These are phyloP conservation scores for Apostichopus californicus DNA, from an alignment of 35 echinoderm and acorn worm genomes.

Conservation along the genomic window DNA sequence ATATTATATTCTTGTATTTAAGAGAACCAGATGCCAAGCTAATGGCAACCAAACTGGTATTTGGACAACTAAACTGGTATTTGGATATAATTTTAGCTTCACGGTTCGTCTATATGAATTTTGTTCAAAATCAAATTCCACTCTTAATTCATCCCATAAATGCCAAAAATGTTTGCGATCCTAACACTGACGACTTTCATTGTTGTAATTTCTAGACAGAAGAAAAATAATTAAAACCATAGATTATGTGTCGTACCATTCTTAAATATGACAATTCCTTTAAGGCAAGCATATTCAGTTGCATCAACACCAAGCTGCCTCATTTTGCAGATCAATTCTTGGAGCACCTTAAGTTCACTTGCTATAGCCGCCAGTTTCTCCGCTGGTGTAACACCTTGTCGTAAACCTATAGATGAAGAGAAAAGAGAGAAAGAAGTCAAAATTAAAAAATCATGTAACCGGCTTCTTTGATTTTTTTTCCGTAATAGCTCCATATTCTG, in stretches of 20 bases:
- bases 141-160: too few species aligned
- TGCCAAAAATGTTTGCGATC: too few species aligned
- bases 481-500: too few species aligned
- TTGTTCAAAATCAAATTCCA: too few species aligned
- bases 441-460: not conserved
- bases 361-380: conserved; percentile 88
- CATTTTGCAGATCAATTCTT: conserved; percentile 89
- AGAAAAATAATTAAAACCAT: not conserved
- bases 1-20: too few species aligned
- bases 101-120: too few species aligned
- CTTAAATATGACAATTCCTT: conserved; percentile 99
- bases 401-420: conserved; percentile 72
- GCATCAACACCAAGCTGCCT: conserved; percentile 87
- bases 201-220: not conserved
- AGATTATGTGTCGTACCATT: conserved; percentile 63
- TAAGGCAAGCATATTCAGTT: conserved; percentile 94
- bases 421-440: not conserved
- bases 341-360: conserved; percentile 83
- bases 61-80: too few species aligned
- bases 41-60: too few species aligned
- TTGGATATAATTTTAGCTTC: too few species aligned
- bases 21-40: too few species aligned
- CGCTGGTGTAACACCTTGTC: conserved; percentile 78
- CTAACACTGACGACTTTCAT: too few species aligned
- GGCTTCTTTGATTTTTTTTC: too few species aligned